Evolutionary conservation across 2,888 invertebrate genomes (phyloP), one percentile per base, ranked within the genome.

Genomic region (Calliscelio sp.): DNA sequence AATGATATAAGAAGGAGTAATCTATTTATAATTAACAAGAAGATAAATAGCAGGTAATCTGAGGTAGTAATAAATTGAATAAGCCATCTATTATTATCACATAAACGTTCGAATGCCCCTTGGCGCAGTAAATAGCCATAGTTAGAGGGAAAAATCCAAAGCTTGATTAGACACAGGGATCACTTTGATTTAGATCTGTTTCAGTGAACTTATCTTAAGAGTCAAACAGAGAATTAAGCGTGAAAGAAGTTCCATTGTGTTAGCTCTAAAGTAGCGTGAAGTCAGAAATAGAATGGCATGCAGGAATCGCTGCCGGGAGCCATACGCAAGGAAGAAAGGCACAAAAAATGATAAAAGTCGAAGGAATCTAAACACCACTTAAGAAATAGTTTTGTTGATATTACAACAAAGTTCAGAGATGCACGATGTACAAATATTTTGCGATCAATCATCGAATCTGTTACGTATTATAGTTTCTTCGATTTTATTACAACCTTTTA

Each of bases 241-340:
- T 79, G 79, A 79, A 79, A 71, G 71, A 63, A 79, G 70, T 70
- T 63, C 63, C 55, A 75, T 75, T 65, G 65, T 75, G 75, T 65
- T 75, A 44, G 20, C 44, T 55, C 41, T 75, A 49, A 75, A 63
- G 53, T 75, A 75, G 75, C 75, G 75, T 75, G 65, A 75, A 75
- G 75, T 63, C 75, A 75, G 44, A 75, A 65, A 75, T 75, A 75
- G 75, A 75, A 75, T 75, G 75, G 75, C 63, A 75, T 55, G 75
- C 55, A 35, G 53, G 53, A 63, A 55, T 75, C 65, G 46, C 65
- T 66, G 65, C 75, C 75, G 65, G 65, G 75, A 75, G 75, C 75
- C 20, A 57, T 46, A 7, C 32, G 44, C 24, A 35, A 10, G 35
- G 61, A 51, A 61, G 16, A 73, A 18, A 25, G 51, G 51, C 32